Evolutionary conservation across 2,113 vertebrate genomes (phyloP), one percentile per base, ranked within the genome.

Genomic region (Cettia cetti): DNA sequence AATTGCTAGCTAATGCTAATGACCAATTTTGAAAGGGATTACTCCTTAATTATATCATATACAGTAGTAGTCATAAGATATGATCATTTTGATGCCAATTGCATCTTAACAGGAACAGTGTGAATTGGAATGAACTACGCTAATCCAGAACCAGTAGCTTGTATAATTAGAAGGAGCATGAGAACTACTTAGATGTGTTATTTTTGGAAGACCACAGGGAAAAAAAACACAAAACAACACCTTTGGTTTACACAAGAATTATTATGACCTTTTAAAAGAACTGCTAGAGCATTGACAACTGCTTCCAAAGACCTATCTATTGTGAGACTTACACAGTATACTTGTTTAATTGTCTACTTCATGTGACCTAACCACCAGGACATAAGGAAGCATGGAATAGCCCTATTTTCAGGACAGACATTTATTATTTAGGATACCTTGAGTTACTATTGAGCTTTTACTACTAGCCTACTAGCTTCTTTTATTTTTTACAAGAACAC

Each of bases 1-100:
- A 96, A 95, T 90, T 96, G 77, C 52, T 94, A 96, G 64, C 57
- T 95, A 97, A 94, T 70, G 68, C 64, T 91, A 96, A 94, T 90
- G 61, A 89, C 71, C 65, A 84, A 79, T 95, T 97, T 94, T 49
- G 83, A 97, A 96, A 96, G 56, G 31, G 83, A 96, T 97, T 70
- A 80, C 31, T 87, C 80, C 74, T 84, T 90, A 94, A 95, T 97
- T 89, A 68, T 77, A 64, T 75, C 35, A 40, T 76, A 91, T 68
- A 79, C 7, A 66, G 8, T 50, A 47, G 57, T 26, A 78, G 89
- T 90, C 56, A 82, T 64, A 91, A 90, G 91, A 95, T n/a, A 66
- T 2, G 11, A 86, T 64, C 39, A 47, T 83, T 97, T 93, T 93
- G 71, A 96, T 94, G 90, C 85, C 39, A 92, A 47, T 22, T 94